These are phyloP conservation scores for Spodoptera litura DNA, from an alignment of 1,140 invertebrate genomes.

Conservation along the genomic window DNA sequence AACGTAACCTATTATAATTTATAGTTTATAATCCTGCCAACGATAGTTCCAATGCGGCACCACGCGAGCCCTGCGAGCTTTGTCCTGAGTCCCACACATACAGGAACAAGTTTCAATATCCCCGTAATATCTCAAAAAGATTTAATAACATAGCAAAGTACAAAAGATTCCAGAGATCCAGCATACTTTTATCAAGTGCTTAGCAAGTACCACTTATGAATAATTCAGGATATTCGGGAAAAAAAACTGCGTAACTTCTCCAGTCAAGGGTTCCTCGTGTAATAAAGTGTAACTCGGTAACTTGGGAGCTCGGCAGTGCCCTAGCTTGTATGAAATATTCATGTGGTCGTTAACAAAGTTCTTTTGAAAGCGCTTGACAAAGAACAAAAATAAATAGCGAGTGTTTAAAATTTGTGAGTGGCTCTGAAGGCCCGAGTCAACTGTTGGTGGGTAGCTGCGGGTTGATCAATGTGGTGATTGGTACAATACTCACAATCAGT, in stretches of 20 bases:
- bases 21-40: too few species aligned
- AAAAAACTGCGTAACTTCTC: slow-evolving; percentile 42
- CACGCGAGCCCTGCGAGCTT: too few species aligned
- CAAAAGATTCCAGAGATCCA: slow-evolving; percentile 36
- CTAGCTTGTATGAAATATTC: slow-evolving; percentile 51
- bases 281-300: slow-evolving; percentile 50
- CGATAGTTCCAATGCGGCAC: too few species aligned
- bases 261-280: slow-evolving; percentile 49
- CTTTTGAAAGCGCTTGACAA: slow-evolving; percentile 45
- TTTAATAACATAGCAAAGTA: slow-evolving; percentile 48
- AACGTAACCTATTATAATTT: too few species aligned
- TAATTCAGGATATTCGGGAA: slow-evolving; percentile 46
- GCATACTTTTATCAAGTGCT: slow-evolving; percentile 46
- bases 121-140: slow-evolving; percentile 22
- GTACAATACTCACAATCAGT: too few species aligned
- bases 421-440: neutral
- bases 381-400: slow-evolving; percentile 41
- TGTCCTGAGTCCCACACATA: neutral
- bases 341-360: slow-evolving; percentile 50
- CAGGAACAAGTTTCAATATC: slow-evolving; percentile 10
- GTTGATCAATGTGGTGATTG: neutral
- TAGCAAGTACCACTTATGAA: slow-evolving; percentile 45
- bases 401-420: slow-evolving; percentile 37
- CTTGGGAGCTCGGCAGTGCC: slow-evolving; percentile 25
- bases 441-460: neutral